These are phyloP conservation scores for Athalia cordata DNA, from an alignment of 2,888 invertebrate species.

Conservation along the genomic window DNA sequence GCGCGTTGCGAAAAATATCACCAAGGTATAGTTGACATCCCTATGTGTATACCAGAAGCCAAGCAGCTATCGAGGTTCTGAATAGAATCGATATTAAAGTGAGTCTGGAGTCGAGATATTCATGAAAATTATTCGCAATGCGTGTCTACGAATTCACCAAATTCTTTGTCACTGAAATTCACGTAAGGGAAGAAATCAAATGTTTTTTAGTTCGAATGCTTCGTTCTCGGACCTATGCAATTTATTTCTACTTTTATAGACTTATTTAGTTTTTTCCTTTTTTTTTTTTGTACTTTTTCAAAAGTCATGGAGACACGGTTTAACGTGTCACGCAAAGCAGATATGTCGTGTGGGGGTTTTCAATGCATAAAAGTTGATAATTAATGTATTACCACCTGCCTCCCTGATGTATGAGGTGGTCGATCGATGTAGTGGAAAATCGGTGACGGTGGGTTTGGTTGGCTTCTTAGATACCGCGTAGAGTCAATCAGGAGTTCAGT, in stretches of 20 bases:
- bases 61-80: slow-evolving; percentile 18
- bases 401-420: background rate
- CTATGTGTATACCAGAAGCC: slow-evolving; percentile 1
- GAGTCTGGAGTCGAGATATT: slow-evolving; percentile 10
- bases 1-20: no score
- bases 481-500: slow-evolving; percentile 34
- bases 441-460: background rate
- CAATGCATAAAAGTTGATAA: background rate
- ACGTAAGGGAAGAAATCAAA: background rate
- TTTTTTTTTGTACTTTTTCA: no score
- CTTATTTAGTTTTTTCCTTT: background rate
- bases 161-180: background rate
- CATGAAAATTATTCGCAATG: slow-evolving; percentile 17
- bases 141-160: background rate
- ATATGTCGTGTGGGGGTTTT: background rate
- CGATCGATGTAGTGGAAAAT: slow-evolving; percentile 6
- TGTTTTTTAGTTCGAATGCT: background rate
- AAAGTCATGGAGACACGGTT: background rate
- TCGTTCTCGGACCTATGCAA: background rate
- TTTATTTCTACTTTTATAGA: background rate
- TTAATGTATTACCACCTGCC: background rate
- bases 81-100: slow-evolving; percentile 32
- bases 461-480: slow-evolving; percentile 25
- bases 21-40: background rate
- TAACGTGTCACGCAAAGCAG: background rate